Conservation (phyloP, 2,888 invertebrate species). For the Cancer borealis region DNA sequence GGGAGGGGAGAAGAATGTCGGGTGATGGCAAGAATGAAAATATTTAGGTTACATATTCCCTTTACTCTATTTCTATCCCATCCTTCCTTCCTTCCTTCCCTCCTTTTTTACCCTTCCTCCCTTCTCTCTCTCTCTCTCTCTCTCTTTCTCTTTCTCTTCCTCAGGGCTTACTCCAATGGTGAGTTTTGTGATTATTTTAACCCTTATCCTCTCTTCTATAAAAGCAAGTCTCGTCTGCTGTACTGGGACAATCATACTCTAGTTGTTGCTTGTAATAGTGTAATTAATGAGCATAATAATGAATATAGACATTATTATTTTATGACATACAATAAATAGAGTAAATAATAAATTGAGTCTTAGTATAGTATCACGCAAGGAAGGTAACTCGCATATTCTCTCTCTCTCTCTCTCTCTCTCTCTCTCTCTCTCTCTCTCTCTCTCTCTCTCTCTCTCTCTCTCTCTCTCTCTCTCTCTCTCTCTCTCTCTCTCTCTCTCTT, state of each 20-base stretch:
- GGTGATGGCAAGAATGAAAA: background rate
- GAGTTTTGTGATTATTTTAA: too few species aligned
- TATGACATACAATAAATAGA: too few species aligned
- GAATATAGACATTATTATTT: too few species aligned
- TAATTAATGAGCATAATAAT: too few species aligned
- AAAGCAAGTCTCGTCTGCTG: too few species aligned
- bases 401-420: too few species aligned
- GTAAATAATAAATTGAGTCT: too few species aligned
- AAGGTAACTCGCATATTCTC: too few species aligned
- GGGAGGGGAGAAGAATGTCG: background rate
- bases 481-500: background rate
- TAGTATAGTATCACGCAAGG: too few species aligned
- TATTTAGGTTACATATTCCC: background rate
- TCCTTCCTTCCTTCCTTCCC: background rate
- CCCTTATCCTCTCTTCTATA: background rate
- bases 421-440: too few species aligned
- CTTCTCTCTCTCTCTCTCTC: constrained; percentile 31
- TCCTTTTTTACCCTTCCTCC: background rate
- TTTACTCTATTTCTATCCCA: background rate
- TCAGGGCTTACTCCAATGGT: background rate
- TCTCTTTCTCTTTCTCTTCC: background rate
- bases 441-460: background rate
- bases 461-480: background rate
- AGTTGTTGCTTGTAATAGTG: too few species aligned
- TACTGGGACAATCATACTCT: too few species aligned